A percentile compares a stretch with the other conserved stretches of the same genome.
These are phyloP conservation scores for Hirtodrosophila confusa DNA, from an alignment of 2,888 invertebrate species.

Conservation along the genomic window DNA sequence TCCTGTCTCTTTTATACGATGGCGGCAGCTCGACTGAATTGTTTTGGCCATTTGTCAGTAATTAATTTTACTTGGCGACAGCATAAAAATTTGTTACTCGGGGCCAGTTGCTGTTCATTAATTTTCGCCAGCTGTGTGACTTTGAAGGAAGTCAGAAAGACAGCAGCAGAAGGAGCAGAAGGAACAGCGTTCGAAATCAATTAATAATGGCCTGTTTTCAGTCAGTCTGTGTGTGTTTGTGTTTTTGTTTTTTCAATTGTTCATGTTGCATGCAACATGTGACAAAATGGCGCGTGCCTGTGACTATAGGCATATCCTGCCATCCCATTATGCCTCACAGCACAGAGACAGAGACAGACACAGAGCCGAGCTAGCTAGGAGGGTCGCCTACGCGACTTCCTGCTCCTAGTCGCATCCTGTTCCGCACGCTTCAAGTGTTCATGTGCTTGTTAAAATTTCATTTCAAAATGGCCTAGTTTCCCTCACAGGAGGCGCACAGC, in stretches of 20 bases:
- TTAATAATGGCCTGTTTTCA: conserved; percentile 59
- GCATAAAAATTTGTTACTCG: conserved; percentile 31
- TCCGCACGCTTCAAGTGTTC: conserved; percentile 32
- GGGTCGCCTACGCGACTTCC: conserved; percentile 22
- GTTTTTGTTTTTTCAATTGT: neutral
- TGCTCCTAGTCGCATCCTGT: conserved; percentile 25
- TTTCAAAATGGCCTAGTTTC: conserved; percentile 45
- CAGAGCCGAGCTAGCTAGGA: neutral
- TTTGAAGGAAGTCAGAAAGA: conserved; percentile 25
- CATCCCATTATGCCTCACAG: conserved; percentile 11
- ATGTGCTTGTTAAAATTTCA: conserved; percentile 49
- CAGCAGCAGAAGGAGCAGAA: neutral
- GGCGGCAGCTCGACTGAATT: conserved; percentile 1
- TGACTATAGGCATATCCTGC: conserved; percentile 13
- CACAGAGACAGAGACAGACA: neutral
- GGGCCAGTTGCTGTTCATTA: conserved; percentile 47
- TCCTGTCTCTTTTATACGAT: neutral
- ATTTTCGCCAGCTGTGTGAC: conserved; percentile 49
- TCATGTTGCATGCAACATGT: conserved; percentile 64
- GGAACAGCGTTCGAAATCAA: conserved; percentile 52
- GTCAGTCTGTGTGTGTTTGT: conserved; percentile 1
- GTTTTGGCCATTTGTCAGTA: conserved; percentile 53
- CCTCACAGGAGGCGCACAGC: neutral
- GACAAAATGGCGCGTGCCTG: conserved; percentile 40
- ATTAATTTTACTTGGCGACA: conserved; percentile 44